A percentile compares a stretch with the other conserved stretches of the same genome.
phyloP scores from a whole-genome alignment of 2,797 vertebrate genomes.

The Presbytis comata region DNA sequence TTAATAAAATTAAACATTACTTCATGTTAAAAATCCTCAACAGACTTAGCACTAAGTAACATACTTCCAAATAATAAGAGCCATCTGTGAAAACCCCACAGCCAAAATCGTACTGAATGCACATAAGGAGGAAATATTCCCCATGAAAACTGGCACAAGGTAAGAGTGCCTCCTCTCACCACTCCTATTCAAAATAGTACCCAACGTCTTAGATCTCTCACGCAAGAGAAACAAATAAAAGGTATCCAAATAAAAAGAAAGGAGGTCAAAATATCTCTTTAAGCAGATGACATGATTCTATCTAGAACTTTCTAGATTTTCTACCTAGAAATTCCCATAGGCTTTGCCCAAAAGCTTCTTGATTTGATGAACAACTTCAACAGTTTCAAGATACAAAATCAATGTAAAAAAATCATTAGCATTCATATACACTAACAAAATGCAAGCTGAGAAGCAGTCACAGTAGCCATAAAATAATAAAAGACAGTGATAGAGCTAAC shows the following conservation, averaged over 20 bases:
- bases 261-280: neutral
- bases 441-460: neutral
- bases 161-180: neutral
- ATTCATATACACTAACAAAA: neutral
- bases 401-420: neutral
- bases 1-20: neutral
- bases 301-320: neutral
- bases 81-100: neutral
- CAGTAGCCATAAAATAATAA: neutral
- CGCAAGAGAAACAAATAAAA: neutral
- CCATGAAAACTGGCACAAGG: neutral
- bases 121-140: neutral
- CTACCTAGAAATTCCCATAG: neutral
- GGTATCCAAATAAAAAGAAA: neutral
- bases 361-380: neutral
- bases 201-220: neutral
- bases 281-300: neutral
- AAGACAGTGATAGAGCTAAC: neutral
- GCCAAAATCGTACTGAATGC: neutral
- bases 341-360: neutral
- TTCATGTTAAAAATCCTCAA: neutral
- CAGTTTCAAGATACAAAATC: neutral
- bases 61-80: neutral
- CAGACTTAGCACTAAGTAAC: neutral
- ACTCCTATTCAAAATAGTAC: neutral